Percentiles rank a stretch among this genome's conserved stretches.
Evolutionary conservation across 2,797 vertebrate genomes (phyloP).

Genomic region (Allobates femoralis): DNA sequence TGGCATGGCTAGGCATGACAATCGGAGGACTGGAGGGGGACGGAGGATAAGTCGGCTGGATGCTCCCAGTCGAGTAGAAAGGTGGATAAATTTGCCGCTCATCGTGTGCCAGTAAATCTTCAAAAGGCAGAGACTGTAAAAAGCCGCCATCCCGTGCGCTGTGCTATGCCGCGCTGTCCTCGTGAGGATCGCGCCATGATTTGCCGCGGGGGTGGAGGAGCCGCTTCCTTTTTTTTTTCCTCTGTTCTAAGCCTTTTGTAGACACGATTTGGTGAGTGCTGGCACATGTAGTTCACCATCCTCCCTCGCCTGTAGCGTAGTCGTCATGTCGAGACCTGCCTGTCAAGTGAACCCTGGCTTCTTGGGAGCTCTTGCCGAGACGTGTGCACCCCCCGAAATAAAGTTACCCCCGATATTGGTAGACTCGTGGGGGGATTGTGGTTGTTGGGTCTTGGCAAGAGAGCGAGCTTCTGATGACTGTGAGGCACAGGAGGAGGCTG

Average conservation of each 20-base stretch:
- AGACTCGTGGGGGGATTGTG: constrained; percentile 76
- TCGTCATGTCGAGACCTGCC: constrained; percentile 99
- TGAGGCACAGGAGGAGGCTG: constrained; percentile 94
- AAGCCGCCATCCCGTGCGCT: constrained; percentile 79
- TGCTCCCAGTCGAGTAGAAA: constrained; percentile 99
- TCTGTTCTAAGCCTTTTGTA: constrained; percentile 80
- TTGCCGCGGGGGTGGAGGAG: constrained; percentile 97
- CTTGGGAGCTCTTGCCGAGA: constrained; percentile 98
- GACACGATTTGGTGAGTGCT: constrained; percentile 95
- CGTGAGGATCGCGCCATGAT: constrained; percentile 79
- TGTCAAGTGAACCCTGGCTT: constrained; percentile 99
- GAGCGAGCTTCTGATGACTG: constrained; percentile 90
- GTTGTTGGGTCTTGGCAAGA: constrained; percentile 99
- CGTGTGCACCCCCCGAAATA: constrained; percentile 79
- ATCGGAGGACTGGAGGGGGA: constrained; percentile 99
- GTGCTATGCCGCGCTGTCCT: constrained; percentile 86
- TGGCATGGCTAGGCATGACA: constrained; percentile 99
- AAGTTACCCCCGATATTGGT: not conserved
- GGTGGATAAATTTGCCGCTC: constrained; percentile 87
- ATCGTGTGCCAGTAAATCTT: constrained; percentile 99
- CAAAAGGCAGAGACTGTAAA: constrained; percentile 92
- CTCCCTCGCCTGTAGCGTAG: constrained; percentile 94
- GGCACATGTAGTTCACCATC: constrained; percentile 97
- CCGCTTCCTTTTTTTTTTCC: constrained; percentile 79
- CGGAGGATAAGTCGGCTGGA: constrained; percentile 96